phyloP scores from a whole-genome alignment of 1,140 invertebrate species.

The Papilio xuthus region DNA sequence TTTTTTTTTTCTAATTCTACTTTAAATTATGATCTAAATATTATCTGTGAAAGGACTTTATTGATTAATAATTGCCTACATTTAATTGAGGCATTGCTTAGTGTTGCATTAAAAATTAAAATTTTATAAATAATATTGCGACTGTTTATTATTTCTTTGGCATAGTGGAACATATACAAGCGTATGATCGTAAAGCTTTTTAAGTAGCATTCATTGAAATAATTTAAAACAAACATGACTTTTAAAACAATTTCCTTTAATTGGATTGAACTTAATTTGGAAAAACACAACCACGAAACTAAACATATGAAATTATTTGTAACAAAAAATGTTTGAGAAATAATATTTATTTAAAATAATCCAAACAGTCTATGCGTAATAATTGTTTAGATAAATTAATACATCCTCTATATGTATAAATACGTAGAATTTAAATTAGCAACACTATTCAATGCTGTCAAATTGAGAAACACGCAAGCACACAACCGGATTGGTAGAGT shows the following conservation, averaged over 20 bases:
- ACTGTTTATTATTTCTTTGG: constrained; percentile 26
- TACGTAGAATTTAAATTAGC: constrained; percentile 7
- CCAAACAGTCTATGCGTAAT: neutral
- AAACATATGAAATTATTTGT: too few species aligned
- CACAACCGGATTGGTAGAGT: neutral
- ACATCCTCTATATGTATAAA: neutral
- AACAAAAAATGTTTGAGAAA: too few species aligned
- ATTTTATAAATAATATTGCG: neutral
- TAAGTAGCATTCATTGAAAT: neutral
- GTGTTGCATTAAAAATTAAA: constrained; percentile 28
- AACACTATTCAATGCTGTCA: constrained; percentile 37
- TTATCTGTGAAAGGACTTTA: neutral
- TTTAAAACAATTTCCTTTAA: too few species aligned
- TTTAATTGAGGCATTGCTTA: constrained; percentile 24
- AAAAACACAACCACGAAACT: too few species aligned
- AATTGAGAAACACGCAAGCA: neutral
- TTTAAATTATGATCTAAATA: neutral
- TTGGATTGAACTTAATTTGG: too few species aligned
- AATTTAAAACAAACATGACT: too few species aligned
- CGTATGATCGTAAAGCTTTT: neutral
- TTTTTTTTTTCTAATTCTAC: neutral
- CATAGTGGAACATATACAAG: neutral
- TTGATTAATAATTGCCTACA: neutral
- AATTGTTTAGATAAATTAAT: neutral
- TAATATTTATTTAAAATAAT: neutral